Evolutionary conservation across 2,113 vertebrate species (phyloP).

Genomic region (Sturnira hondurensis): DNA sequence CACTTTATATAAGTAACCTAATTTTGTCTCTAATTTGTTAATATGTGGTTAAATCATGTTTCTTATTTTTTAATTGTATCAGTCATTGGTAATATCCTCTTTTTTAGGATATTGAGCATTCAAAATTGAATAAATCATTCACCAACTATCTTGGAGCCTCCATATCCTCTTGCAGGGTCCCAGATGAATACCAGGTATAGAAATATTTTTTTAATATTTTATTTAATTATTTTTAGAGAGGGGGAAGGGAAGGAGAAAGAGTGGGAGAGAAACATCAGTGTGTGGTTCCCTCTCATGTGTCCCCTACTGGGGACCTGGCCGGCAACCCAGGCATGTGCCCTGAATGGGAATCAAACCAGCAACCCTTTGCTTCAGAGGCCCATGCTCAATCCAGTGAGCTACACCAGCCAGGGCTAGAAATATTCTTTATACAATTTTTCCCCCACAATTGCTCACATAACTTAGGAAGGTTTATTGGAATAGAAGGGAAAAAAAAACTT

Average conservation of each 20-base stretch:
- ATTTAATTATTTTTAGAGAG: no score
- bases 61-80: conserved; percentile 14
- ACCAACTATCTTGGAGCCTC: conserved; percentile 47
- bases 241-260: no score
- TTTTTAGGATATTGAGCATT: conserved; percentile 50
- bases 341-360: no score
- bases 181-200: conserved; percentile 76
- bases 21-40: conserved; percentile 42
- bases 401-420: no score
- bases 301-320: no score
- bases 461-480: not conserved
- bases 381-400: no score
- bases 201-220: not conserved
- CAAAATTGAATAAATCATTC: conserved; percentile 44
- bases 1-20: not conserved
- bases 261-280: no score
- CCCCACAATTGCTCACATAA: not conserved
- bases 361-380: no score
- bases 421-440: not conserved
- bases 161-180: conserved; percentile 19
- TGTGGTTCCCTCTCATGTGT: no score
- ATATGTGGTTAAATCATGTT: conserved; percentile 35
- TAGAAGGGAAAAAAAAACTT: not conserved
- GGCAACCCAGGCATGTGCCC: no score
- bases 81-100: conserved; percentile 12